phyloP scores from a whole-genome alignment of 2,113 vertebrate genomes.

The Puffinus mauretanicus region DNA sequence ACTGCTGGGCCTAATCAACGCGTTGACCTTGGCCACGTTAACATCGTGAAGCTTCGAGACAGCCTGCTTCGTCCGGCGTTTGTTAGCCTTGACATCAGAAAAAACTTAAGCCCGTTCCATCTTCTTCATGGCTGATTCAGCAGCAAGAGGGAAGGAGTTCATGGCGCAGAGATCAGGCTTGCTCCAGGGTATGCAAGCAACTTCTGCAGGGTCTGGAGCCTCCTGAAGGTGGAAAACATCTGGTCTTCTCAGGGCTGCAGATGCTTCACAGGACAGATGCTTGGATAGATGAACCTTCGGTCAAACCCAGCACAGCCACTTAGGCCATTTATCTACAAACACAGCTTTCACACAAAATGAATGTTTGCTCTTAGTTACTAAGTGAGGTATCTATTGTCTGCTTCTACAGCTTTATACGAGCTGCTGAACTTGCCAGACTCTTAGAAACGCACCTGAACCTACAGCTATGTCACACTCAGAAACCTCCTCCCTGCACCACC shows the following conservation, averaged over 20 bases:
- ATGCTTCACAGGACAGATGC: not conserved
- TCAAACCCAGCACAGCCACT: not conserved
- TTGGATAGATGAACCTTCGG: not conserved
- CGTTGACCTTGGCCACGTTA: not conserved
- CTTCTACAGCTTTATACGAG: accelerated
- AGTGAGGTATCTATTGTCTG: not conserved
- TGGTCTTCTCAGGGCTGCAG: not conserved
- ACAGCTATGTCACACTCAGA: not conserved
- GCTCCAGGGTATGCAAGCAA: not conserved
- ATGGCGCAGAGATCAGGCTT: not conserved
- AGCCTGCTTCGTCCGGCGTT: accelerated
- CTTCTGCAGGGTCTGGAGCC: not conserved
- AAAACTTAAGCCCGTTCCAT: not conserved
- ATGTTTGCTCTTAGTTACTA: not conserved
- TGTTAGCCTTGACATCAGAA: not conserved
- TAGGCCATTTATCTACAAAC: not conserved
- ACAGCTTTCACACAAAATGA: not conserved
- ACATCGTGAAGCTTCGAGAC: accelerated
- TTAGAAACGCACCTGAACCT: not conserved
- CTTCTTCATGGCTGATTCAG: not conserved
- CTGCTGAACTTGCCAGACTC: not conserved
- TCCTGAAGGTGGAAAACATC: not conserved
- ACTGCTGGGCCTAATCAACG: not conserved
- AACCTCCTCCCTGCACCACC: not conserved
- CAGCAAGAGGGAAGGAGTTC: not conserved